Conservation (phyloP, 30 jellyfish, hydroid and myxozoan genomes). For the Cassiopea xamachana region DNA sequence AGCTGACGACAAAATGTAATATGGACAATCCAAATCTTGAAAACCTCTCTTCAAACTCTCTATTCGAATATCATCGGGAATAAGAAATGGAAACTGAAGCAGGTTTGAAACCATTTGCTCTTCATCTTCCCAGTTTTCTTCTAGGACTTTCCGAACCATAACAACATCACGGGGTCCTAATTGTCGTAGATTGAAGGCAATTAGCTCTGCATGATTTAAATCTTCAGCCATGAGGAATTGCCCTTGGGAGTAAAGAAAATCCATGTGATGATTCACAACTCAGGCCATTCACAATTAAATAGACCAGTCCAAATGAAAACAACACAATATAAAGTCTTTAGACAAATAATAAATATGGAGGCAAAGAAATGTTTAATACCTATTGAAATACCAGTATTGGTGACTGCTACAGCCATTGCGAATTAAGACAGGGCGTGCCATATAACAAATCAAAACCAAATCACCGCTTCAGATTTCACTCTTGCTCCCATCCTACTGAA, state of each 20-base stretch:
- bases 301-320: neutral
- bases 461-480: neutral
- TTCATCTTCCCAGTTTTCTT: slow-evolving; percentile 91
- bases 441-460: slow-evolving; percentile 1
- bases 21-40: slow-evolving; percentile 75
- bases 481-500: neutral
- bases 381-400: slow-evolving; percentile 2
- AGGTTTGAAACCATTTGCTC: slow-evolving; percentile 90
- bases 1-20: slow-evolving; percentile 82
- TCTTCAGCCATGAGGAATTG: slow-evolving; percentile 85
- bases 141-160: slow-evolving; percentile 69
- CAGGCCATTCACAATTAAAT: neutral
- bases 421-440: slow-evolving; percentile 2
- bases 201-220: slow-evolving; percentile 74
- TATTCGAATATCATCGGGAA: slow-evolving; percentile 89
- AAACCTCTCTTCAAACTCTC: slow-evolving; percentile 70
- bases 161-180: slow-evolving; percentile 60
- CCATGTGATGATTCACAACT: slow-evolving; percentile 1
- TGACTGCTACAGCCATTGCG: slow-evolving; percentile 1
- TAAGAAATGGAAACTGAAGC: slow-evolving; percentile 74
- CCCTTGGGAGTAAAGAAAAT: slow-evolving; percentile 48
- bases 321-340: neutral
- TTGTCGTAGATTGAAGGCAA: slow-evolving; percentile 48
- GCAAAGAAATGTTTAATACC: neutral
- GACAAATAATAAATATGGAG: neutral